Conservation (phyloP, 2,797 vertebrate species). For the Schizopygopsis malacanthus region DNA sequence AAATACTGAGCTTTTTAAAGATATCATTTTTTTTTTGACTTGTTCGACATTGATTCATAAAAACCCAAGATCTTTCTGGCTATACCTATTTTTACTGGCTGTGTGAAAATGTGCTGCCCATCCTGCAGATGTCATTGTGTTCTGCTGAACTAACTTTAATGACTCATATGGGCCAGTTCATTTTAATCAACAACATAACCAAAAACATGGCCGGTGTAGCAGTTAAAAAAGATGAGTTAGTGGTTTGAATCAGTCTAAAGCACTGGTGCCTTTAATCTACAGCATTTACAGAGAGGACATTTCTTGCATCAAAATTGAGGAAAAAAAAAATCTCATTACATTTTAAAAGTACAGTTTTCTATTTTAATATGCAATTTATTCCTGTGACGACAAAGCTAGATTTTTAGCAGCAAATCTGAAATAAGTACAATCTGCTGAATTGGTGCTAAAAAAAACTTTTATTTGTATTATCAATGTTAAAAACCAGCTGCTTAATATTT, state of each 20-base stretch:
- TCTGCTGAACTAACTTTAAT: not conserved
- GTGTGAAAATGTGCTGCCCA: not conserved
- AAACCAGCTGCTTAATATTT: not conserved
- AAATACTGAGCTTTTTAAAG: not conserved
- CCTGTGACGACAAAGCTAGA: not conserved
- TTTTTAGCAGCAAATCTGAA: not conserved
- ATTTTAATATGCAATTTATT: not conserved
- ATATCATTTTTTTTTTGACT: not conserved
- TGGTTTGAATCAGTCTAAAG: not conserved
- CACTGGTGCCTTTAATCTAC: not conserved
- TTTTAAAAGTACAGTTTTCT: not conserved
- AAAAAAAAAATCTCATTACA: too few relatives aligned
- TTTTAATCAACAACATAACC: not conserved
- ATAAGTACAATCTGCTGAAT: not conserved
- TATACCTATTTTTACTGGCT: not conserved
- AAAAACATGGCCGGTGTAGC: not conserved
- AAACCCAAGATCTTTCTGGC: not conserved
- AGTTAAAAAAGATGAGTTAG: not conserved
- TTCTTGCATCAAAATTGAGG: too few relatives aligned
- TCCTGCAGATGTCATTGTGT: not conserved
- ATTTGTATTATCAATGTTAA: not conserved
- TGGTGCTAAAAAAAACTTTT: not conserved
- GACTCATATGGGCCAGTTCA: not conserved
- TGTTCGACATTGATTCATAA: too few relatives aligned
- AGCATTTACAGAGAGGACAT: not conserved